phyloP scores from a whole-genome alignment of 2,888 invertebrate genomes.

The Trisateles emortualis region DNA sequence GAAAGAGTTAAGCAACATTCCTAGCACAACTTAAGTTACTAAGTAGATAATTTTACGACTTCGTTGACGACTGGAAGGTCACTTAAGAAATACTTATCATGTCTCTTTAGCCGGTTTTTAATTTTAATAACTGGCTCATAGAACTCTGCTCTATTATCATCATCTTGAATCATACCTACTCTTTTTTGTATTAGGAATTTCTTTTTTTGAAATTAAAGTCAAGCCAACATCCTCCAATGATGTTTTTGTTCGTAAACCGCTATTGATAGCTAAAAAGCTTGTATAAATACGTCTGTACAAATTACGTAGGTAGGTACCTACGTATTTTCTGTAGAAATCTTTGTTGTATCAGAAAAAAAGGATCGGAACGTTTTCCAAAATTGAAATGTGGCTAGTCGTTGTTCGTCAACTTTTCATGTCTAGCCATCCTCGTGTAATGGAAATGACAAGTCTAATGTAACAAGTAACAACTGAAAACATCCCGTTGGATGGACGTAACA shows the following conservation, averaged over 20 bases:
- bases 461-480: constrained; percentile 83
- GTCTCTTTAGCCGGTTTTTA: not conserved
- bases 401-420: constrained; percentile 71
- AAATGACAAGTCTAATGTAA: constrained; percentile 83
- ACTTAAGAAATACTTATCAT: not conserved
- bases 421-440: constrained; percentile 69
- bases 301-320: constrained; percentile 12
- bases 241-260: not conserved
- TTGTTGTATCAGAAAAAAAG: constrained; percentile 40
- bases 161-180: not conserved
- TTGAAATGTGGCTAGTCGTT: constrained; percentile 64
- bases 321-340: constrained; percentile 20
- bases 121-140: not conserved
- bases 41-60: not conserved
- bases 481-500: constrained; percentile 78
- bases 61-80: not conserved
- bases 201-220: not conserved
- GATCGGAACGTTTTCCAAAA: constrained; percentile 50
- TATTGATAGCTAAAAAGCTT: constrained; percentile 23
- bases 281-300: constrained; percentile 23
- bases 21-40: too few relatives aligned
- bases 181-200: not conserved
- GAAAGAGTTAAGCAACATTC: too few relatives aligned
- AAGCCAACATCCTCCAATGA: too few relatives aligned
- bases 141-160: not conserved